Base-by-base conservation (phyloP, 23 tunicate species). In the Halocynthia aurantium region DNA sequence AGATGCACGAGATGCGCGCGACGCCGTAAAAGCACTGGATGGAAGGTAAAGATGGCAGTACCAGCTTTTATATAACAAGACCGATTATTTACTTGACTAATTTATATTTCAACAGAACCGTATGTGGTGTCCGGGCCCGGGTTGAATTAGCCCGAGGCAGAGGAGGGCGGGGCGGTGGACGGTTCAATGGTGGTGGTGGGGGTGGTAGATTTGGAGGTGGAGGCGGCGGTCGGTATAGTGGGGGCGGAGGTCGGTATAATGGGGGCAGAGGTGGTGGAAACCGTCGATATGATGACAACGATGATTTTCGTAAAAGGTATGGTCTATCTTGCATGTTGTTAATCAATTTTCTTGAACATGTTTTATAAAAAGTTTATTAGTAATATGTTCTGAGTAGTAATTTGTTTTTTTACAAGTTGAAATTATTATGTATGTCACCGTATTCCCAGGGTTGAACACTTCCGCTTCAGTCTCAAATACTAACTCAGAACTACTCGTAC, bases 101-200 rank as follows among this genome's bases (percentile, higher is more conserved):
- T 15, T 67, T 67, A 18, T 11, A 67, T 67, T 67, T 11, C 11
- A n/a, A 54, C 78, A 74, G 78, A 54, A 74, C 78, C 10, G 4
- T 74, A 54, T 74, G 78, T 56, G 78, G 78, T 55, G 63, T 5
- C 11, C 62, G 78, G 5, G 78, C 56, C 19, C 56, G 78, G 19
- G 78, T 74, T 8, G 78, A 74, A 74, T 21, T 74, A 8, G 78
- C 78, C 20, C 54, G 56, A 56, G 78, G 78, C 19, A 20, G 19
- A 22, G 56, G 63, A 51, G 78, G 78, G 12, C 64, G 78, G 0
- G 78, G 78, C 19, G 22, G 78, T 54, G 78, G 78, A 56, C 13
- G 78, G 9, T 19, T 62, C 13, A 64, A 64, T 18, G 64, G 78
- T 53, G 78, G 78, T 9, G 22, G 78, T 0, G 55, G 15, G 55